phyloP scores from a whole-genome alignment of 2,888 invertebrate genomes.

The Salticus scenicus region DNA sequence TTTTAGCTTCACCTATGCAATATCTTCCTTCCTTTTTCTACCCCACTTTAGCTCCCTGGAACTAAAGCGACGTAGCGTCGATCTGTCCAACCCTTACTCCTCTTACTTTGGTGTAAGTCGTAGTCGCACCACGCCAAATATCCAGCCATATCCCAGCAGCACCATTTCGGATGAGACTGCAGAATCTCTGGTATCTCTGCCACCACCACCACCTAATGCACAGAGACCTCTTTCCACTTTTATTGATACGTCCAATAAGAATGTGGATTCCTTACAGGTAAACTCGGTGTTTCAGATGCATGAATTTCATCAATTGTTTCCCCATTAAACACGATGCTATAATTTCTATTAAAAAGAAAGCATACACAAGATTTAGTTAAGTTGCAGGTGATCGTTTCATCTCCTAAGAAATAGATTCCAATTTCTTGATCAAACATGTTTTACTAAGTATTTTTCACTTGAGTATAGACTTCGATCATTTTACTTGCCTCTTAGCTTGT shows the following conservation, averaged over 20 bases:
- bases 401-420: no score
- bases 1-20: slow-evolving; percentile 49
- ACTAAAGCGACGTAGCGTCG: slow-evolving; percentile 52
- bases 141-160: slow-evolving; percentile 37
- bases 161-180: not conserved
- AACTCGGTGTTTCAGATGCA: not conserved
- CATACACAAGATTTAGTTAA: no score
- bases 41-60: slow-evolving; percentile 32
- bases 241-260: slow-evolving; percentile 43
- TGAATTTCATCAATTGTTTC: no score
- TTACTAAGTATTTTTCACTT: no score
- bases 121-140: slow-evolving; percentile 61
- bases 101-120: slow-evolving; percentile 42
- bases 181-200: slow-evolving; percentile 26
- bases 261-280: slow-evolving; percentile 63
- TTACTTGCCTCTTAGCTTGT: no score
- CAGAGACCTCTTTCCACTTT: slow-evolving; percentile 65
- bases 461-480: no score
- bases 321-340: no score
- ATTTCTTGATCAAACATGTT: no score
- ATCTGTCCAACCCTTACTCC: slow-evolving; percentile 50
- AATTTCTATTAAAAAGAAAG: no score
- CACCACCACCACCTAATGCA: slow-evolving; percentile 44
- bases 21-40: slow-evolving; percentile 22
- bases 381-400: no score